Evolutionary conservation across 2,888 invertebrate genomes (phyloP), one percentile per base, ranked within the genome.

Genomic region (Eilema caniola): DNA sequence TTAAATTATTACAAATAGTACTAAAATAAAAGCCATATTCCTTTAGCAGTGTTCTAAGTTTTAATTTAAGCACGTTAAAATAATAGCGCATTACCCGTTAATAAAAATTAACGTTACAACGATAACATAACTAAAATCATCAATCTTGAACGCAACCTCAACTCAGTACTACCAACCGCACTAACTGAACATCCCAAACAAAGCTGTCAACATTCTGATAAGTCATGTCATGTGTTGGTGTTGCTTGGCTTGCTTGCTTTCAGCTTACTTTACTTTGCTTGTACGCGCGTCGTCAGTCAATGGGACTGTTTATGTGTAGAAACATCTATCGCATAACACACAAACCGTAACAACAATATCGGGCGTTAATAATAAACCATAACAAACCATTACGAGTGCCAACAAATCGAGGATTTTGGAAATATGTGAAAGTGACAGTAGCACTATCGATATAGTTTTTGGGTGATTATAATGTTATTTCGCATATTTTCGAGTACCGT

Each of bases 351-450:
- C 81, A 86, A 86, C 82, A 87, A 87, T 88, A 87, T 86, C 82
- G 83, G 72, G 79, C 84, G 79, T 81, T 78, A 79, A 80, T 79
- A 80, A 78, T 74, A 81, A 84, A 85, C 70, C 76, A 76, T 82
- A 83, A 78, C 72, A 83, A 83, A 84, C 83, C 77, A 76, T 76
- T 72, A 83, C 82, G 75, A 73, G 86, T 87, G 87, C 85, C 84
- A 86, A 83, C 85, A 87, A 81, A 81, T 85, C 82, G 85, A 85
- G 89, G 85, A 91, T 92, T 88, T 76, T 72, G 63, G 71, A 78
- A 80, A 81, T 82, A 82, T 92, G 94, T 93, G 93, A 93, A 93
- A 93, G 94, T 94, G 94, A 92, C 94, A 91, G 89, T 90, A 88
- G 81, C 85, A 86, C 84, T 90, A 90, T 90, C 88, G 87, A 89